A percentile compares a stretch with the other conserved stretches of the same genome.
Evolutionary conservation across 2,113 vertebrate species (phyloP).

Genomic region (Tylochromis polylepis): DNA sequence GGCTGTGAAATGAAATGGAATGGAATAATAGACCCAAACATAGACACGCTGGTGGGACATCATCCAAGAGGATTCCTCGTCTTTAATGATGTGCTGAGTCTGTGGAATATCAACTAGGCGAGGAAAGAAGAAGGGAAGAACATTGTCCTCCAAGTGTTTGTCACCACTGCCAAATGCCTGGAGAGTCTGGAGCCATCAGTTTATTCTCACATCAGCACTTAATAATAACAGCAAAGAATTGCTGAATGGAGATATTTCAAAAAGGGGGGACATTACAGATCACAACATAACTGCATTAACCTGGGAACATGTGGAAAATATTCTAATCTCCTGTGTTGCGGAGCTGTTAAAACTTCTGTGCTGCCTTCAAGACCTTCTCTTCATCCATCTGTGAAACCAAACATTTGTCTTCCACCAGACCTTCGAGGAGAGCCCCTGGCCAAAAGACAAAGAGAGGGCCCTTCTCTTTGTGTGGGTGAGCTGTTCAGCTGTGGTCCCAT

Average conservation of each 20-base stretch:
- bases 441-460: slow-evolving; percentile 66
- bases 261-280: neutral
- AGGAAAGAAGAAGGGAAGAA: neutral
- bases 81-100: slow-evolving; percentile 43
- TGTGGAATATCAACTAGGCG: slow-evolving; percentile 39
- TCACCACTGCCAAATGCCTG: neutral
- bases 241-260: neutral
- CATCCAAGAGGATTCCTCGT: slow-evolving; percentile 21
- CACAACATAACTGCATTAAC: neutral
- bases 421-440: slow-evolving; percentile 35
- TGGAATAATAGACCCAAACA: slow-evolving; percentile 5
- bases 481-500: slow-evolving; percentile 61
- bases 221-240: neutral
- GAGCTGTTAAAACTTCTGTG: neutral
- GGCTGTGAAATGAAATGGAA: neutral
- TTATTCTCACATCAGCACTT: slow-evolving; percentile 2
- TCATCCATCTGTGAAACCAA: slow-evolving; percentile 18
- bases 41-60: slow-evolving; percentile 5
- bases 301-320: neutral
- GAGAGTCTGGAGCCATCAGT: neutral
- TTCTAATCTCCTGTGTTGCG: neutral
- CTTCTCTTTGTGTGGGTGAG: slow-evolving; percentile 61
- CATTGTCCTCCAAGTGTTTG: slow-evolving; percentile 36
- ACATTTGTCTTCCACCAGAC: slow-evolving; percentile 44
- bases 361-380: neutral